phyloP scores from a whole-genome alignment of 2,113 vertebrate genomes.

The Lethenteron camtschaticum region DNA sequence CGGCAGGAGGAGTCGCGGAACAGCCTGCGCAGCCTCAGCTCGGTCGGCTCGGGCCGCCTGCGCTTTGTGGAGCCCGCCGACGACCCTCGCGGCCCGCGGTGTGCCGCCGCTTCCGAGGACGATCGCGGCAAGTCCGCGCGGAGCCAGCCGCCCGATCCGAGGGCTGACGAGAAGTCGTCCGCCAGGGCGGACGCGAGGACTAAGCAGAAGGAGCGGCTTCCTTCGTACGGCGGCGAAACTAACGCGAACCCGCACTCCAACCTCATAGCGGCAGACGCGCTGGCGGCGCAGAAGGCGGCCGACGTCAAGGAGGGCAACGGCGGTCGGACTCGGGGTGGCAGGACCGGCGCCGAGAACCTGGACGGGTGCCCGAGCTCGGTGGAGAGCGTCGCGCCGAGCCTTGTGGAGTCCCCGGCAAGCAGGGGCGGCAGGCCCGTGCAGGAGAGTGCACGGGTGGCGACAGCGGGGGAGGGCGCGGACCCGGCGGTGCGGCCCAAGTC shows the following conservation, averaged over 20 bases:
- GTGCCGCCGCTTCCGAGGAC: too few species aligned
- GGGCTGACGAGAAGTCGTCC: too few species aligned
- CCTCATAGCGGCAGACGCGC: constrained; percentile 11
- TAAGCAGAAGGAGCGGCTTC: too few species aligned
- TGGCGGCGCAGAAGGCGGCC: constrained; percentile 26
- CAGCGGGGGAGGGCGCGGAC: constrained; percentile 18
- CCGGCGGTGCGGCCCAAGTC: constrained; percentile 61
- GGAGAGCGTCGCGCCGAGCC: constrained; percentile 12
- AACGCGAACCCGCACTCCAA: constrained; percentile 2
- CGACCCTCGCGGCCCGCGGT: too few species aligned
- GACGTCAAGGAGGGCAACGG: constrained; percentile 18
- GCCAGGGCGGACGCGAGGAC: too few species aligned
- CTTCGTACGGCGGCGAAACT: background rate
- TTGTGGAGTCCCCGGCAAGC: constrained; percentile 9
- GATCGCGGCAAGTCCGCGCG: too few species aligned
- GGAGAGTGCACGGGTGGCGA: background rate
- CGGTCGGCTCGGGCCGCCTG: constrained; percentile 20
- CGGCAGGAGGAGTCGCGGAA: constrained; percentile 2
- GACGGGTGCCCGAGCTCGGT: constrained; percentile 15
- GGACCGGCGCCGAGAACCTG: too few species aligned
- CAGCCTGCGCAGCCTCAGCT: constrained; percentile 19
- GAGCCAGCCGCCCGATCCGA: too few species aligned
- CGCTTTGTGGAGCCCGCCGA: constrained; percentile 16
- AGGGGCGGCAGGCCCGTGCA: constrained; percentile 5
- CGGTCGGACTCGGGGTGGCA: constrained; percentile 17